Evolutionary conservation across 35 echinoderm and acorn worm species (phyloP).

Genomic region (Lytechinus pictus): DNA sequence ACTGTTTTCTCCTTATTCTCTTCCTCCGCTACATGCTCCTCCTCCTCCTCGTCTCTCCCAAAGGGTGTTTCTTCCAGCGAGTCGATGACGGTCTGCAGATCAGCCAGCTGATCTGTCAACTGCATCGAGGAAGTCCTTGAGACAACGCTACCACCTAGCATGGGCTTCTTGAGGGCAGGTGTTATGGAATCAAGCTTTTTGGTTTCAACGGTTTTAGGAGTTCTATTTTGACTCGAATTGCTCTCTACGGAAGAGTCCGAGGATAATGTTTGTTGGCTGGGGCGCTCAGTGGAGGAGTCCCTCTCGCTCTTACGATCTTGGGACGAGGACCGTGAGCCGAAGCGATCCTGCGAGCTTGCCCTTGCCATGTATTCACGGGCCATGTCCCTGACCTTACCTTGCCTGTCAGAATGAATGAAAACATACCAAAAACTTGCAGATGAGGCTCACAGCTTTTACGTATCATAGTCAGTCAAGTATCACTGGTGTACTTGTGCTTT

Average conservation of each 20-base stretch:
- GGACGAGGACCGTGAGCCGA: constrained; percentile 4
- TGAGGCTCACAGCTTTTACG: too few species aligned
- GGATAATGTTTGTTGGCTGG: not conserved
- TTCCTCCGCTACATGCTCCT: not conserved
- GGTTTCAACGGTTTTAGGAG: not conserved
- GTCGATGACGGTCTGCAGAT: constrained; percentile 29
- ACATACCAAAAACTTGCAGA: not conserved
- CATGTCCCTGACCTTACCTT: constrained; percentile 45
- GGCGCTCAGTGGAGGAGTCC: constrained; percentile 1
- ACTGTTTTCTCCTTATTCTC: not conserved
- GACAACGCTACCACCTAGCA: not conserved
- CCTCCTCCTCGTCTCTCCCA: not conserved
- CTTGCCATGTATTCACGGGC: constrained; percentile 59
- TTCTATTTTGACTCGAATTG: not conserved
- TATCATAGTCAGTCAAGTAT: too few species aligned
- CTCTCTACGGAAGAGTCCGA: constrained; percentile 11
- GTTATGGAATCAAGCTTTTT: not conserved
- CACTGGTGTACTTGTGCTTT: not conserved
- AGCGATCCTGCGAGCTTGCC: constrained; percentile 27
- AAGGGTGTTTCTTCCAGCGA: not conserved
- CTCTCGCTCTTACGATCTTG: not conserved
- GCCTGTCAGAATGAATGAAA: not conserved
- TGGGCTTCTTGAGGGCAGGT: not conserved
- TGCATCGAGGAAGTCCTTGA: constrained; percentile 23
- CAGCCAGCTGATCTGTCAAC: constrained; percentile 47